Conservation (phyloP, 2,797 vertebrate species). For the Labeo calbasu region DNA sequence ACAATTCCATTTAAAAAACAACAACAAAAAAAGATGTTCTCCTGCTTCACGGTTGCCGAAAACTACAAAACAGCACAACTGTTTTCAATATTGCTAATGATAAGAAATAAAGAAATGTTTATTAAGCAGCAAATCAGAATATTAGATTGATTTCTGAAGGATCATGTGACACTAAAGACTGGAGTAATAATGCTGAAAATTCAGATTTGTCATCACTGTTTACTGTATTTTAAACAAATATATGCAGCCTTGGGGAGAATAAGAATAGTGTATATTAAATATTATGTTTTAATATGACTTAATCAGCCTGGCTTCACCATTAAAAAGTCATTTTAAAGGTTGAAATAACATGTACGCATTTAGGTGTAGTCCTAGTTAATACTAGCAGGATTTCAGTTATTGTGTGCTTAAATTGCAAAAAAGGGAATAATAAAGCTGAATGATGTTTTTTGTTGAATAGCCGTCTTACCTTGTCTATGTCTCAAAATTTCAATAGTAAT, state of each 20-base stretch:
- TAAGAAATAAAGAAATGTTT: too few species aligned
- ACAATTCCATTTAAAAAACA: too few species aligned
- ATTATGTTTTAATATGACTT: not conserved
- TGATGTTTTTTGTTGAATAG: conserved; percentile 34
- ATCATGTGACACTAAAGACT: too few species aligned
- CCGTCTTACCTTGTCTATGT: conserved; percentile 49
- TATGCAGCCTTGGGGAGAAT: not conserved
- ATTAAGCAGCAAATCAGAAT: too few species aligned
- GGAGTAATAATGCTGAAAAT: too few species aligned
- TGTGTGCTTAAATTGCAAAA: conserved; percentile 1
- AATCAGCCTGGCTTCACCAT: not conserved
- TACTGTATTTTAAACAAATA: not conserved
- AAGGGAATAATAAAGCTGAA: conserved; percentile 31
- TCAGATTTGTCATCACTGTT: too few species aligned
- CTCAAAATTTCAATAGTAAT: conserved; percentile 53
- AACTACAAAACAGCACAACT: too few species aligned
- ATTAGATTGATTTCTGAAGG: too few species aligned
- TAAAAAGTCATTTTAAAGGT: not conserved
- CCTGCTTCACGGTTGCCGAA: too few species aligned
- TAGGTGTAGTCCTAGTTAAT: not conserved
- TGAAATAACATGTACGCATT: not conserved
- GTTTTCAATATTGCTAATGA: too few species aligned
- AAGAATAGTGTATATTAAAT: not conserved
- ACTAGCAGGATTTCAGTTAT: not conserved
- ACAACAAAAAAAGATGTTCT: too few species aligned